phyloP scores from a whole-genome alignment of 2,888 invertebrate species.

The Apotomis betuletana region DNA sequence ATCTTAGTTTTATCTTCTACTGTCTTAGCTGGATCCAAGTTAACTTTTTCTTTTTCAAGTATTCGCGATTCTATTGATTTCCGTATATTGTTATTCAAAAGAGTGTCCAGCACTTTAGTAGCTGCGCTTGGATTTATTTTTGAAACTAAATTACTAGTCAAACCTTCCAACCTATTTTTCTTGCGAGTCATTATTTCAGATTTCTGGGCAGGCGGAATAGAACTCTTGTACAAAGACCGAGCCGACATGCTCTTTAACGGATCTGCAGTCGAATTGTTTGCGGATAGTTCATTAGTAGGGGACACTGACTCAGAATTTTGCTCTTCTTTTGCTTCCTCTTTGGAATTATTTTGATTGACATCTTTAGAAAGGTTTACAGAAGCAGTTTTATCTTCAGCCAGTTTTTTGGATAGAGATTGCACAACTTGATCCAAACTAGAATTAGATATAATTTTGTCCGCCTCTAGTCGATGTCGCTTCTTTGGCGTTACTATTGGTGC shows the following conservation, averaged over 20 bases:
- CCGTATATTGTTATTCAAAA: constrained; percentile 78
- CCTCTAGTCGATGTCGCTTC: constrained; percentile 88
- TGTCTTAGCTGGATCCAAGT: constrained; percentile 57
- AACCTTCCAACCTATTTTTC: constrained; percentile 85
- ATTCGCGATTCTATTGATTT: constrained; percentile 80
- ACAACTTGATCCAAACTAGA: constrained; percentile 77
- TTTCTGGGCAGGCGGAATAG: constrained; percentile 78
- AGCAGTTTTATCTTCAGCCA: constrained; percentile 71
- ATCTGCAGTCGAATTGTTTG: constrained; percentile 61
- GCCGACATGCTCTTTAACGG: constrained; percentile 80
- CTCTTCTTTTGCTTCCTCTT: constrained; percentile 60
- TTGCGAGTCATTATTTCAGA: constrained; percentile 85
- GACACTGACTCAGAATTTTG: constrained; percentile 53
- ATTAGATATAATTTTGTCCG: constrained; percentile 74
- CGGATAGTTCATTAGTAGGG: constrained; percentile 49
- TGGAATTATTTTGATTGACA: constrained; percentile 64
- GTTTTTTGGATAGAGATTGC: constrained; percentile 77
- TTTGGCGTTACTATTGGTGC: constrained; percentile 87
- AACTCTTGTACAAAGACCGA: constrained; percentile 76
- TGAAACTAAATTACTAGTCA: constrained; percentile 84
- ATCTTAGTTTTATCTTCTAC: constrained; percentile 66
- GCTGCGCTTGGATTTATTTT: constrained; percentile 84
- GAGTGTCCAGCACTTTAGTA: constrained; percentile 79
- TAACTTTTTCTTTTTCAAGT: constrained; percentile 73
- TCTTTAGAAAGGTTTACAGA: constrained; percentile 56